These are phyloP conservation scores for Pedionomus torquatus DNA, from an alignment of 2,113 vertebrate species.

Conservation along the genomic window DNA sequence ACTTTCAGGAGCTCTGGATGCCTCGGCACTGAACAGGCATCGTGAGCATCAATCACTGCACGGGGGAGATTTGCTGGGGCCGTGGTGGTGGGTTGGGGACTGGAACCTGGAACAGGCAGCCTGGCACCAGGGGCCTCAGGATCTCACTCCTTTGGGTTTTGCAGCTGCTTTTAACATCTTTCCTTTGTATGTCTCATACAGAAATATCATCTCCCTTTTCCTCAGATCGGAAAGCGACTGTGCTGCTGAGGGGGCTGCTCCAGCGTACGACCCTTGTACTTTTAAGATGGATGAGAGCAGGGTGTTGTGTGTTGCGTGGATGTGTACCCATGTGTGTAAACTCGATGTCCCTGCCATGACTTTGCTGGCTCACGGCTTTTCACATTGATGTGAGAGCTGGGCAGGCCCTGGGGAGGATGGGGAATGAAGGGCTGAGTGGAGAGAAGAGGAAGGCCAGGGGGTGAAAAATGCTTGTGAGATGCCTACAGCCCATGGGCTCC, in stretches of 20 bases:
- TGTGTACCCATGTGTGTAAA: not conserved
- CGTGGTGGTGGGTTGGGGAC: not conserved
- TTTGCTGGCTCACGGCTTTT: not conserved
- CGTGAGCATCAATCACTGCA: not conserved
- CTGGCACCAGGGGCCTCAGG: rapidly evolving
- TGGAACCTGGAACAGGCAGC: not conserved
- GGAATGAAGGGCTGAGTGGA: not conserved
- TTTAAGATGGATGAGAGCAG: not conserved
- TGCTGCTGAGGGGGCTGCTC: not conserved
- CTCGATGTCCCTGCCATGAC: not conserved
- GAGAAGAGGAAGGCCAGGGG: not conserved
- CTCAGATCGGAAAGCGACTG: not conserved
- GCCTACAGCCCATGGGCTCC: not conserved
- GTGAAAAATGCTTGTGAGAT: not conserved
- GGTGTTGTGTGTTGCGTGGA: not conserved
- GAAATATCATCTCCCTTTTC: not conserved
- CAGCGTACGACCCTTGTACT: not conserved
- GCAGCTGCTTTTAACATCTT: not conserved
- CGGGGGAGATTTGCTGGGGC: not conserved
- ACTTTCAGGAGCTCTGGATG: not conserved
- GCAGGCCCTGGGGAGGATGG: not conserved
- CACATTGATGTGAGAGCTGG: not conserved
- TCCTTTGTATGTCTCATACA: not conserved
- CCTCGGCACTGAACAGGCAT: not conserved
- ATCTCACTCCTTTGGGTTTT: not conserved